Evolutionary conservation across 2,888 invertebrate species (phyloP).

Genomic region (Caenorhabditis sp.): DNA sequence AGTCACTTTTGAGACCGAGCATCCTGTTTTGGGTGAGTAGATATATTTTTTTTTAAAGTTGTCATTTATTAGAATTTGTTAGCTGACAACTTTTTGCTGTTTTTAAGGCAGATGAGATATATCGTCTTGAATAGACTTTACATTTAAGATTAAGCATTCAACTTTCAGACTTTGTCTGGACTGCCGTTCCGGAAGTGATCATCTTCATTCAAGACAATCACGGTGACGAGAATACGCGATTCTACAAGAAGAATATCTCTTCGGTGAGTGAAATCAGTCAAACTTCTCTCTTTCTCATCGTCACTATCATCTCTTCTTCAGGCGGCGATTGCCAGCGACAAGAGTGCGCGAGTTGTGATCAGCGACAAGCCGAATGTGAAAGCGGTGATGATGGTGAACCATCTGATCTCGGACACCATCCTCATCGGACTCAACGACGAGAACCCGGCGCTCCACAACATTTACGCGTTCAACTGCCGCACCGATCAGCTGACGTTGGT

Average conservation of each 20-base stretch:
- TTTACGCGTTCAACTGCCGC: slow-evolving; percentile 73
- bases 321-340: slow-evolving; percentile 35
- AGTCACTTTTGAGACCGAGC: slow-evolving; percentile 75
- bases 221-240: slow-evolving; percentile 77
- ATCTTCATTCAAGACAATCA: slow-evolving; percentile 77
- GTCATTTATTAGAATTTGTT: too few species aligned
- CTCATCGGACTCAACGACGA: slow-evolving; percentile 77
- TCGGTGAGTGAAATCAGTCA: slow-evolving; percentile 58
- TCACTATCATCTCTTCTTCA: slow-evolving; percentile 1
- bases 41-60: background rate
- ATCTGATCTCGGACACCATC: slow-evolving; percentile 65
- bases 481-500: slow-evolving; percentile 73
- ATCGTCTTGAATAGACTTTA: too few species aligned
- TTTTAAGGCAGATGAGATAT: too few species aligned
- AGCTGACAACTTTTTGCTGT: too few species aligned
- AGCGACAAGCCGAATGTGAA: slow-evolving; percentile 72
- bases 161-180: slow-evolving; percentile 76
- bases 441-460: slow-evolving; percentile 76
- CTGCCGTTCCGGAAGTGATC: slow-evolving; percentile 74
- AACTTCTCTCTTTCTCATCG: too few species aligned
- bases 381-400: slow-evolving; percentile 74
- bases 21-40: slow-evolving; percentile 70
- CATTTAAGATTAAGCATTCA: too few species aligned
- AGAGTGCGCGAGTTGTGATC: slow-evolving; percentile 57
- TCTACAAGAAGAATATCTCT: slow-evolving; percentile 78